Percentiles rank a stretch among this genome's conserved stretches.
Conservation (phyloP, 2,888 invertebrate species). For the Agonum fuliginosum region DNA sequence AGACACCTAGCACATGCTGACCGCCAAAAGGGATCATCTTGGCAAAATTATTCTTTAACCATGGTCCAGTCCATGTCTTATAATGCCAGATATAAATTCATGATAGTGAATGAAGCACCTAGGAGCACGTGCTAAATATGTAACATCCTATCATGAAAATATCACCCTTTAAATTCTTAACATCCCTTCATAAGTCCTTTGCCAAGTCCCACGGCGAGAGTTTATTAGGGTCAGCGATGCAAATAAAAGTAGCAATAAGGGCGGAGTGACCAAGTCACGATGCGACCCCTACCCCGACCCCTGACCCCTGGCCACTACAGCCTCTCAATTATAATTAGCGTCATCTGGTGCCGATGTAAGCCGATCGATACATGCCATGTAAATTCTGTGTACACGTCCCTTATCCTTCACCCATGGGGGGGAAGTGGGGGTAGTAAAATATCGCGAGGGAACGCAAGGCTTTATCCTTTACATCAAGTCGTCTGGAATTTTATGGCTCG, state of each 20-base stretch:
- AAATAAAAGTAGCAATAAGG: constrained; percentile 49
- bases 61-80: too few species aligned
- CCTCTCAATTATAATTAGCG: constrained; percentile 56
- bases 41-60: too few species aligned
- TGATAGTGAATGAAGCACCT: too few species aligned
- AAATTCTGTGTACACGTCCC: constrained; percentile 35
- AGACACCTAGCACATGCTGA: too few species aligned
- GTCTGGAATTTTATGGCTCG: neutral
- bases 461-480: neutral
- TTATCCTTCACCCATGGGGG: neutral
- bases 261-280: constrained; percentile 32
- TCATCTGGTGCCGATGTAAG: constrained; percentile 44
- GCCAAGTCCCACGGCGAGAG: too few species aligned
- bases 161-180: too few species aligned
- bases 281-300: constrained; percentile 5
- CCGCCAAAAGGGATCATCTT: too few species aligned
- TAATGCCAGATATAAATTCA: too few species aligned
- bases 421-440: neutral
- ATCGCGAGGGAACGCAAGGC: neutral
- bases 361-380: constrained; percentile 47
- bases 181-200: too few species aligned
- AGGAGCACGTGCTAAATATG: too few species aligned
- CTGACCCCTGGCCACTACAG: constrained; percentile 18
- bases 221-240: neutral
- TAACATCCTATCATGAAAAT: too few species aligned